Evolutionary conservation across 2,888 invertebrate species (phyloP).

Genomic region (Harmothoe impar): DNA sequence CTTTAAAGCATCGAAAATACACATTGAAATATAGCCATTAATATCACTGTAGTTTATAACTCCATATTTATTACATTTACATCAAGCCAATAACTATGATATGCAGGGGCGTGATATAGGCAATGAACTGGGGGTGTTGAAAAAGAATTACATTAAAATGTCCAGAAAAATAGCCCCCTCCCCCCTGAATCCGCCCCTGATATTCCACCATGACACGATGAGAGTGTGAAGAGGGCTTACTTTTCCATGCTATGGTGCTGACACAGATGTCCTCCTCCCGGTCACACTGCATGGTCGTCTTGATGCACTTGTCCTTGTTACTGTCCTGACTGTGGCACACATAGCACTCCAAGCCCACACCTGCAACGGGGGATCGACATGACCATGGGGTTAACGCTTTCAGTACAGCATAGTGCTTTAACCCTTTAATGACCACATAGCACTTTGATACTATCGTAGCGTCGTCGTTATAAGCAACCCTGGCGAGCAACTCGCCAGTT

Average conservation of each 20-base stretch:
- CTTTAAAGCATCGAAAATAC: no score
- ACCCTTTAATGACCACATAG: background rate
- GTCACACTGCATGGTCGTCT: conserved; percentile 95
- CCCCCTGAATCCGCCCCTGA: no score
- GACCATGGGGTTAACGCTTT: background rate
- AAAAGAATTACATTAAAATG: no score
- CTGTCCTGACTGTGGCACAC: conserved; percentile 96
- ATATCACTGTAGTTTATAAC: no score
- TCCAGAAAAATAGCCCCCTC: no score
- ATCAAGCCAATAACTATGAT: no score
- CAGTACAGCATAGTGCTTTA: background rate
- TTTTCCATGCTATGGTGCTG: conserved; percentile 96
- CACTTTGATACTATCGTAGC: background rate
- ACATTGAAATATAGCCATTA: no score
- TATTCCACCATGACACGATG: no score
- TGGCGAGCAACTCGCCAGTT: background rate
- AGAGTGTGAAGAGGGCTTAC: no score
- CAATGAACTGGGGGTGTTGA: no score
- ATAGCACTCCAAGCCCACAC: conserved; percentile 92
- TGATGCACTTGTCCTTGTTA: conserved; percentile 95
- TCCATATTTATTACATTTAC: no score
- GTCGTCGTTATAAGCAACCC: background rate
- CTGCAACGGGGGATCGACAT: conserved; percentile 71
- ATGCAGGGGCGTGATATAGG: no score
- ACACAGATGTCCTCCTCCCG: conserved; percentile 92